Conservation (phyloP, 2,797 vertebrate species). For the Aldrovandia affinis region DNA sequence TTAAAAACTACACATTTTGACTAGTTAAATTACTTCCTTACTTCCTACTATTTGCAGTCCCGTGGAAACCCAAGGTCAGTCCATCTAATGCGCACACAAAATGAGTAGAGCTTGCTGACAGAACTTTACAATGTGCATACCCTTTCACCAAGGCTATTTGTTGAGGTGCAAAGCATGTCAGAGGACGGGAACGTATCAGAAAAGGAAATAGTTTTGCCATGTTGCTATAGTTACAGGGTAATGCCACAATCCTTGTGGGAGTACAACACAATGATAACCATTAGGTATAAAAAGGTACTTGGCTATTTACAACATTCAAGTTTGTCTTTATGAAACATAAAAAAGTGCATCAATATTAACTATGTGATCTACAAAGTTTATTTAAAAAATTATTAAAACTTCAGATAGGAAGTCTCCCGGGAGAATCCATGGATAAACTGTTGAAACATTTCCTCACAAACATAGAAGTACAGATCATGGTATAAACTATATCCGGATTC, state of each 20-base stretch:
- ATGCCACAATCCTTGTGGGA: slow-evolving; percentile 56
- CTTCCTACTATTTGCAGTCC: slow-evolving; percentile 7
- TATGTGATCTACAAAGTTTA: slow-evolving; percentile 40
- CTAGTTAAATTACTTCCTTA: slow-evolving; percentile 18
- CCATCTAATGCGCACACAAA: slow-evolving; percentile 21
- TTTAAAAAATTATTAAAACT: slow-evolving; percentile 24
- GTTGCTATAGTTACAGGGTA: slow-evolving; percentile 55
- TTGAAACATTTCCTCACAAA: slow-evolving; percentile 15
- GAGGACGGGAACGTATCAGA: slow-evolving; percentile 50
- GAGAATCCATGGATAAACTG: slow-evolving; percentile 19
- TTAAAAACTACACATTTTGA: slow-evolving; percentile 28
- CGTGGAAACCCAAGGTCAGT: slow-evolving; percentile 25
- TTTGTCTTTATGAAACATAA: slow-evolving; percentile 72
- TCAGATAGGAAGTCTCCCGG: slow-evolving; percentile 9
- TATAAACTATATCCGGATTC: slow-evolving; percentile 18
- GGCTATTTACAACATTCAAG: slow-evolving; percentile 82
- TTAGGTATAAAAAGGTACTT: slow-evolving; percentile 62
- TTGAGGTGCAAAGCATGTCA: slow-evolving; percentile 65
- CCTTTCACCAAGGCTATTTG: slow-evolving; percentile 60
- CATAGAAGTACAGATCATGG: slow-evolving; percentile 15
- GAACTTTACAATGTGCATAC: slow-evolving; percentile 59
- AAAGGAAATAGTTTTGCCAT: slow-evolving; percentile 44
- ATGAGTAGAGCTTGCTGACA: slow-evolving; percentile 10
- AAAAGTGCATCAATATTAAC: slow-evolving; percentile 77
- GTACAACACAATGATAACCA: slow-evolving; percentile 54